Base-by-base conservation (phyloP, 2,888 invertebrate species). In the Tiliacea aurago region DNA sequence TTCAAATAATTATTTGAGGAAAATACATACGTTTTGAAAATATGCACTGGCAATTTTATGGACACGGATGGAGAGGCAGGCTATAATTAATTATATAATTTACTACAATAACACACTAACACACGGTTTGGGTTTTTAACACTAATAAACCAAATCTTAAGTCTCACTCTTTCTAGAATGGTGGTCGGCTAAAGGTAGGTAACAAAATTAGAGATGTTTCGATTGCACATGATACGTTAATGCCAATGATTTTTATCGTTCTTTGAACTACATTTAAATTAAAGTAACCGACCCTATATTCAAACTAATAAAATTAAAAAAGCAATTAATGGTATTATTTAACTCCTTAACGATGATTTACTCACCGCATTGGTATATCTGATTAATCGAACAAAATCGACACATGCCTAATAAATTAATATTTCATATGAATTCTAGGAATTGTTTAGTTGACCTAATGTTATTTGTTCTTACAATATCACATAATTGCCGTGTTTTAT, bases 171-270 rank as follows among this genome's bases (percentile, higher is more conserved):
- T 51, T 70, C 53, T 62, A 76, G 70, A 66, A 70, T 49, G 77
- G 73, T 78, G 73, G n/a, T 63, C 79, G n/a, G 55, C 73, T 70
- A 63, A 78, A 83, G 80, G 83, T 82, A 65, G 82, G 82, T 82
- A 51, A 56, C 10, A 41, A 28, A n/a, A 71, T 66, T 70, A 79
- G 82, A 76, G 62, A 81, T 76, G 79, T 63, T 53, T 63, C 81
- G 78, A 79, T 81, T 62, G 13, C 18, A 33, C 13, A 18, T 18
- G 11, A n/a, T 13, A 47, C 28, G 9, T 58, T 79, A 33, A 41
- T 53, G 72, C 37, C 56, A 72, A 51, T 71, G 5, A 28, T n/a
- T 4, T 59, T 37, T 13, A 28, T 20, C 7, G 0, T 23, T 20
- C 18, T 1, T 28, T 51, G 15, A 49, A 45, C n/a, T 10, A 53